Evolutionary conservation across 2,797 vertebrate species (phyloP).

Genomic region (Cuniculus paca): DNA sequence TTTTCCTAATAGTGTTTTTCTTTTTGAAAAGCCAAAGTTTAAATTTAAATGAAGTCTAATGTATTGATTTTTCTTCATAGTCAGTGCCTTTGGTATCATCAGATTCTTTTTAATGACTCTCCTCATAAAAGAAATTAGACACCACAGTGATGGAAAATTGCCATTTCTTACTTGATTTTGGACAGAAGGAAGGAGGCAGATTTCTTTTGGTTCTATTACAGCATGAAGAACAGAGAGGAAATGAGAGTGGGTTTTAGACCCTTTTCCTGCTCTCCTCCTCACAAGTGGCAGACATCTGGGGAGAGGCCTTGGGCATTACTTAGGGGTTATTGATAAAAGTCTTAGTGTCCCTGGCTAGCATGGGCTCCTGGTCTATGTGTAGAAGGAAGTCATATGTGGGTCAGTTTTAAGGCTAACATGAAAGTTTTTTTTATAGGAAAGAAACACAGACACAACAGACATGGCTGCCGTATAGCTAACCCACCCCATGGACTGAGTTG

Average conservation of each 20-base stretch:
- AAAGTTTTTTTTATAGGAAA: not conserved
- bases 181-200: not conserved
- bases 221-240: not conserved
- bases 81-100: not conserved
- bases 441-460: not conserved
- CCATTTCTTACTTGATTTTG: not conserved
- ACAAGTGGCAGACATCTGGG: not conserved
- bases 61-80: not conserved
- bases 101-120: not conserved
- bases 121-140: not conserved
- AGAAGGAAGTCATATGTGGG: not conserved
- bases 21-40: not conserved
- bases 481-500: not conserved
- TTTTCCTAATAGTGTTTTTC: not conserved
- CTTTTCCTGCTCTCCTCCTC: not conserved
- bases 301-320: not conserved
- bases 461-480: not conserved
- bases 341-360: not conserved
- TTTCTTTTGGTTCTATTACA: not conserved
- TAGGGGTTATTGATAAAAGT: not conserved
- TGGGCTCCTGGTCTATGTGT: not conserved
- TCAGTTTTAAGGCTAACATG: not conserved
- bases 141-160: not conserved
- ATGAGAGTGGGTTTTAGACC: not conserved
- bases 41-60: slow-evolving; percentile 7